These are phyloP conservation scores for Acholoe squamosa DNA, from an alignment of 2,888 invertebrate species.

Conservation along the genomic window DNA sequence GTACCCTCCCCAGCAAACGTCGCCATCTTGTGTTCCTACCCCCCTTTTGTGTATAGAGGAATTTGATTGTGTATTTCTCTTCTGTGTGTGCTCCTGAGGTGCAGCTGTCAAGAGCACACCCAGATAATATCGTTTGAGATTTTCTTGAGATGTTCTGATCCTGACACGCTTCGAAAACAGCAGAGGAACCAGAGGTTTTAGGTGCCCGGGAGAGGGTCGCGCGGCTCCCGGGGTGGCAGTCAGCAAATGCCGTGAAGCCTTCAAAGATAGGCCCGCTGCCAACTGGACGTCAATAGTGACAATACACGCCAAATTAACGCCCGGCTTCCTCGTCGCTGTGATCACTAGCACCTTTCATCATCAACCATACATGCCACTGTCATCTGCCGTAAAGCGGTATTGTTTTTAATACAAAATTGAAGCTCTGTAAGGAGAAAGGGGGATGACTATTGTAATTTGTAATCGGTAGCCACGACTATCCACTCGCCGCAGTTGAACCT, in stretches of 20 bases:
- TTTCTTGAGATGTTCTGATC: neutral
- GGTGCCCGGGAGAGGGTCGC: conserved; percentile 9
- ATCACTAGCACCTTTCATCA: neutral
- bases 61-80: conserved; percentile 25
- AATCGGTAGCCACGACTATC: neutral
- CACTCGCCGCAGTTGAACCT: too few relatives aligned
- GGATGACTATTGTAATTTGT: too few relatives aligned
- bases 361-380: neutral
- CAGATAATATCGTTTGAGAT: neutral
- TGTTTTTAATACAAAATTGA: neutral
- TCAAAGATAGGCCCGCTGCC: neutral
- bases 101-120: neutral
- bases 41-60: conserved; percentile 57
- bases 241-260: conserved; percentile 7
- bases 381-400: too few relatives aligned
- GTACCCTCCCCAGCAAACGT: conserved; percentile 21
- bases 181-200: neutral
- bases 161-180: conserved; percentile 2
- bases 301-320: neutral
- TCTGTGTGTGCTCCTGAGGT: neutral
- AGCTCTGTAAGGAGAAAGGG: too few relatives aligned
- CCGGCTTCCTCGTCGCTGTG: neutral
- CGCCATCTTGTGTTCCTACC: conserved; percentile 63
- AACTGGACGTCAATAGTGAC: neutral
- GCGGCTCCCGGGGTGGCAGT: conserved; percentile 29